Evolutionary conservation across 1,140 invertebrate species (phyloP), one percentile per base, ranked within the genome.

Genomic region (Aphaenogaster floridana): DNA sequence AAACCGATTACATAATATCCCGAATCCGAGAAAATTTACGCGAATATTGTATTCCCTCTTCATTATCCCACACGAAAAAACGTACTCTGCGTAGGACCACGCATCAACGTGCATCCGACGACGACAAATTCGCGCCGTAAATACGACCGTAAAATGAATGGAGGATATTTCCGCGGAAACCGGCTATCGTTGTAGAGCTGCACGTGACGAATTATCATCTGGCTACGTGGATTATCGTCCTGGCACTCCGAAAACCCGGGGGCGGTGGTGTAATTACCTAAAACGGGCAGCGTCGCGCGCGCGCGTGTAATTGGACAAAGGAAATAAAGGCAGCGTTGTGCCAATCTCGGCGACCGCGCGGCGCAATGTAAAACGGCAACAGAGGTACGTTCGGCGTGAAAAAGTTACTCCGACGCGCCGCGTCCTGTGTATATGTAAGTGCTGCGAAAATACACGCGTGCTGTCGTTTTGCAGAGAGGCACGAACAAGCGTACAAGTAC

Each of bases 301-400:
- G 28, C 28, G 28, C 28, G 69, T 61, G 57, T 84, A 84, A 84
- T 84, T 57, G 61, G 57, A 72, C 86, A 78, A 79, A 89, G 77
- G 72, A 68, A 74, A 84, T 87, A 74, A 83, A 87, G 59, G 79
- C 71, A 79, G 85, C 89, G 81, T 90, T 90, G 85, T 84, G 72
- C 36, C 89, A 89, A 90, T 90, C 86, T 87, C 85, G 42, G 64
- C 57, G 79, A 34, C 86, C 72, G 63, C 42, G 42, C 57, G 28
- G 54, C 42, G 69, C 34, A 54, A 50, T 59, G 69, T 72, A 64
- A 80, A 88, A 57, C 54, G 50, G 81, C 57, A 79, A 36, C n/a
- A 7, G 15, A 17, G 34, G 17, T 28, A 28, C 48, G 34, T 77
- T 69, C 34, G 45, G 15, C 8, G 80, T 74, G 54, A 84, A 84